Percentiles rank a stretch among this genome's conserved stretches.
These are phyloP conservation scores for Drosophila koepferae DNA, from an alignment of 2,888 invertebrate genomes.

Conservation along the genomic window DNA sequence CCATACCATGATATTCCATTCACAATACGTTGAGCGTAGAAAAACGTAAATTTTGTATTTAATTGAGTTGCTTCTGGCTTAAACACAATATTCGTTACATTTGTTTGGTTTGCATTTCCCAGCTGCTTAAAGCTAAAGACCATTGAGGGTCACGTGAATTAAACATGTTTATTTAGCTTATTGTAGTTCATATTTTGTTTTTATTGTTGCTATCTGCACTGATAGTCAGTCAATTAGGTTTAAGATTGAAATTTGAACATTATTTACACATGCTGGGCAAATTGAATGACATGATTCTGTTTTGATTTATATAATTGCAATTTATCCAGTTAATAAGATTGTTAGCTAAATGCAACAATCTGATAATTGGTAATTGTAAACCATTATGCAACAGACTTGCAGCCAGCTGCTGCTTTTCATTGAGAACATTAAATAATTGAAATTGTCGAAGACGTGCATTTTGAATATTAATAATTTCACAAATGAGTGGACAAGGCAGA, in stretches of 20 bases:
- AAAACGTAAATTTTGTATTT: no score
- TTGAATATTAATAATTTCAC: slow-evolving; percentile 12
- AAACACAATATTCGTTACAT: not conserved
- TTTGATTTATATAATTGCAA: slow-evolving; percentile 38
- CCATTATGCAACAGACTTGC: slow-evolving; percentile 45
- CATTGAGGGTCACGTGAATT: slow-evolving; percentile 45
- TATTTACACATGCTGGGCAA: slow-evolving; percentile 59
- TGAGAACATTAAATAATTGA: slow-evolving; percentile 41
- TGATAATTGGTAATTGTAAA: slow-evolving; percentile 67
- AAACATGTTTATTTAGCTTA: slow-evolving; percentile 45
- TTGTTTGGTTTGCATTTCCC: not conserved
- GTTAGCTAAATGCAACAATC: slow-evolving; percentile 26
- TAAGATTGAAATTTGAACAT: slow-evolving; percentile 26
- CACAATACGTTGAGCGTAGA: no score
- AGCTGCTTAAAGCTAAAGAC: slow-evolving; percentile 6
- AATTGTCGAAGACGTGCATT: slow-evolving; percentile 12
- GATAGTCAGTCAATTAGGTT: slow-evolving; percentile 40
- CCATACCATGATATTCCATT: no score
- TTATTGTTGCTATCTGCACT: slow-evolving; percentile 2
- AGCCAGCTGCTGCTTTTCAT: slow-evolving; percentile 34
- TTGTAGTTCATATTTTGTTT: not conserved
- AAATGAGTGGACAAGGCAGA: not conserved
- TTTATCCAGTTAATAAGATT: slow-evolving; percentile 5
- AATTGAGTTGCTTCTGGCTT: not conserved
- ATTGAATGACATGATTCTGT: slow-evolving; percentile 58